Evolutionary conservation across 2,888 invertebrate species (phyloP).

Genomic region (Embidobia sp.): DNA sequence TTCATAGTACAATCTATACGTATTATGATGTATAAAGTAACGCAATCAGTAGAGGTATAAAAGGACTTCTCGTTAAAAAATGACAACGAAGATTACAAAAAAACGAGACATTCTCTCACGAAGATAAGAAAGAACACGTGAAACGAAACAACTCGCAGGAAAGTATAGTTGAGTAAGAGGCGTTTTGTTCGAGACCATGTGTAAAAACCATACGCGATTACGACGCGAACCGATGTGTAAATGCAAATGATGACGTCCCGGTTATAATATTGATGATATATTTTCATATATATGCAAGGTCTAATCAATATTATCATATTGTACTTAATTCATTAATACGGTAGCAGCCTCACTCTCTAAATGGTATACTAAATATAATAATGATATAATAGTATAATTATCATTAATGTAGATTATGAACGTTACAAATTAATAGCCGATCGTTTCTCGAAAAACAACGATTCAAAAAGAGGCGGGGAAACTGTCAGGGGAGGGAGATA

Average conservation of each 20-base stretch:
- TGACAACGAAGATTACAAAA: constrained; percentile 68
- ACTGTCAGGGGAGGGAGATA: constrained; percentile 59
- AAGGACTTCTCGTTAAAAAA: constrained; percentile 60
- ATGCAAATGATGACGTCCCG: constrained; percentile 68
- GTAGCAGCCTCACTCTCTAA: constrained; percentile 81
- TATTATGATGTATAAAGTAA: constrained; percentile 81
- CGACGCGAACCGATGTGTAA: constrained; percentile 64
- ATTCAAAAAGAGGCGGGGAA: constrained; percentile 53
- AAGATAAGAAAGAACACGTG: constrained; percentile 68
- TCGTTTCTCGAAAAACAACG: constrained; percentile 70
- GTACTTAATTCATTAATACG: constrained; percentile 81
- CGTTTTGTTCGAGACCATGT: constrained; percentile 69
- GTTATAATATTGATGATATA: constrained; percentile 77
- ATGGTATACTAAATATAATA: constrained; percentile 80
- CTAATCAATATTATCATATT: constrained; percentile 81
- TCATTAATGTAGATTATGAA: constrained; percentile 78
- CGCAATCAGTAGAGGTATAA: constrained; percentile 74
- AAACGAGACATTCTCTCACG: constrained; percentile 36
- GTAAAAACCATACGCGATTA: constrained; percentile 68
- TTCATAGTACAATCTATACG: constrained; percentile 81
- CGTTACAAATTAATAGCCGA: constrained; percentile 75
- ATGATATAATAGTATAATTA: constrained; percentile 80
- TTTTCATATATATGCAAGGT: constrained; percentile 77
- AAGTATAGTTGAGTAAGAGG: constrained; percentile 70
- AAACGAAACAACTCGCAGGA: constrained; percentile 62